phyloP scores from a whole-genome alignment of 2,888 invertebrate species.

The Drosophila tanythrix region DNA sequence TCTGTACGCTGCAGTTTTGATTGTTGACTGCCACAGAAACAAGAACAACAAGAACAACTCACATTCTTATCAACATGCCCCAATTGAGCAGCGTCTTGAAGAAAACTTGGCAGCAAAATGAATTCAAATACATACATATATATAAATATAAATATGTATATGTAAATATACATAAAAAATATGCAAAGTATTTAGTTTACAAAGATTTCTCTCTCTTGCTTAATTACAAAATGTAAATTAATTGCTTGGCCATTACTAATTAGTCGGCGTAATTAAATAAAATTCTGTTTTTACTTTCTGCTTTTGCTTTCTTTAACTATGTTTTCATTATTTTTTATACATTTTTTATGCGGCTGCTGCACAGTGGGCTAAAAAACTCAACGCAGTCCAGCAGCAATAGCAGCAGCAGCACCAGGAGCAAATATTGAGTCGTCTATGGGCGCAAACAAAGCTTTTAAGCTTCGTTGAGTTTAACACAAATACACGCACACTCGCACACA shows the following conservation, averaged over 20 bases:
- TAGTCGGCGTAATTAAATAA: conserved; percentile 45
- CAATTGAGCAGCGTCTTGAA: conserved; percentile 51
- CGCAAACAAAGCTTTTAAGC: conserved; percentile 78
- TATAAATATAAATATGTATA: not conserved
- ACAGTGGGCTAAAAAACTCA: conserved; percentile 39
- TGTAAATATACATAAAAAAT: not conserved
- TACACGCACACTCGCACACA: conserved; percentile 30
- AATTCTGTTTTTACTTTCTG: conserved; percentile 28
- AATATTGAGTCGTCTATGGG: conserved; percentile 68
- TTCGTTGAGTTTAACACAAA: conserved; percentile 69
- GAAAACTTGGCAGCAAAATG: conserved; percentile 18
- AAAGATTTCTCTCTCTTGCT: conserved; percentile 8
- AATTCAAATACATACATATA: not conserved
- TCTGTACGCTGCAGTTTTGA: conserved; percentile 46
- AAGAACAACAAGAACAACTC: conserved; percentile 23
- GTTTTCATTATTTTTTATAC: too few species aligned
- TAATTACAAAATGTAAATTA: conserved; percentile 46
- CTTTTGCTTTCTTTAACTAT: not conserved
- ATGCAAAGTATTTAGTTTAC: not conserved
- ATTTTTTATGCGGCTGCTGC: conserved; percentile 8
- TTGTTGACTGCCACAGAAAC: conserved; percentile 48
- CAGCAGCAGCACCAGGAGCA: conserved; percentile 29
- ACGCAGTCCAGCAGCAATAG: conserved; percentile 29
- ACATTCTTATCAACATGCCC: conserved; percentile 52
- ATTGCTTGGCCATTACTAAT: conserved; percentile 39